These are phyloP conservation scores for Gibbula magus DNA, from an alignment of 2,888 invertebrate genomes.

Conservation along the genomic window DNA sequence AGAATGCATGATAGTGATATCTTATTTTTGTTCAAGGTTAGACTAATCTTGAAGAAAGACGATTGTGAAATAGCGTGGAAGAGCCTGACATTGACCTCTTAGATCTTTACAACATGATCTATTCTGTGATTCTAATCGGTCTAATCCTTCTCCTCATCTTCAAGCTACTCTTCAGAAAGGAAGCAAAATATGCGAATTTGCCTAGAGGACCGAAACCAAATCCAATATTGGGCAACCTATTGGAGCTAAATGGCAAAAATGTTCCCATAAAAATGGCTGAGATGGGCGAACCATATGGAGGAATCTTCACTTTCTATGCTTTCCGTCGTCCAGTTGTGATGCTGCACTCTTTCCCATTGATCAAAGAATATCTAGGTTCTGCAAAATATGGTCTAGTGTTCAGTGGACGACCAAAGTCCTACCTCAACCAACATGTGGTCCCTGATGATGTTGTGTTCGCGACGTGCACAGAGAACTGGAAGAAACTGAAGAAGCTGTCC, in stretches of 20 bases:
- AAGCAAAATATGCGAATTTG: background rate
- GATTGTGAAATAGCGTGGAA: no score
- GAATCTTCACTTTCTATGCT: background rate
- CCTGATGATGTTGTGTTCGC: background rate
- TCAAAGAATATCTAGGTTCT: background rate
- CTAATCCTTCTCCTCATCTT: no score
- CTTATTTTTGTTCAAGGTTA: no score
- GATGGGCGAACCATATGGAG: background rate
- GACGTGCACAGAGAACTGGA: background rate
- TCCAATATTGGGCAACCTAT: background rate
- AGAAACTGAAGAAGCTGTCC: background rate
- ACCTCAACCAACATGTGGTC: background rate
- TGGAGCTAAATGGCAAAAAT: background rate
- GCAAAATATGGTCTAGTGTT: background rate
- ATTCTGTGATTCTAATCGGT: no score
- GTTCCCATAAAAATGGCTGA: background rate
- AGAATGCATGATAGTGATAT: no score
- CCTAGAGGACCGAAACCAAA: background rate
- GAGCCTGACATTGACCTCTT: no score
- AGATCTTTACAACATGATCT: no score
- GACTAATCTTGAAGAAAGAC: no score
- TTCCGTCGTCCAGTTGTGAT: background rate
- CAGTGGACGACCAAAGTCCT: background rate
- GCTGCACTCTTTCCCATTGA: background rate
- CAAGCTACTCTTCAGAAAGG: no score